Evolutionary conservation across 2,888 invertebrate species (phyloP).

Genomic region (Polymixis flavicincta): DNA sequence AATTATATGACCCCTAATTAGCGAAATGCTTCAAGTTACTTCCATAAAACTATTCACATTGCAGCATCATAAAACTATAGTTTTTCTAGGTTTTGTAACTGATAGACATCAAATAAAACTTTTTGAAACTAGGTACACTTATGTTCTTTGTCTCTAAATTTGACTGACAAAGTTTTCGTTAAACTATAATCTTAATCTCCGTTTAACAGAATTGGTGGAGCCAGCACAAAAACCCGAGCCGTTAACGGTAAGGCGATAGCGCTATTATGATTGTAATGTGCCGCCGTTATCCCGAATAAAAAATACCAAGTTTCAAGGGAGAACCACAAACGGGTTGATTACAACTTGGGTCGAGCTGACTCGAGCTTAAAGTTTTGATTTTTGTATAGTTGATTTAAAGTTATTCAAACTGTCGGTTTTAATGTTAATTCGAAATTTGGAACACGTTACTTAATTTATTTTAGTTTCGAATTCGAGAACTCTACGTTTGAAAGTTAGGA

Average conservation of each 20-base stretch:
- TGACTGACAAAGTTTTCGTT: not conserved
- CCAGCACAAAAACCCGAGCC: conserved; percentile 72
- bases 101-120: not conserved
- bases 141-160: not conserved
- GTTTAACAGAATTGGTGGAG: conserved; percentile 61
- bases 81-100: not conserved
- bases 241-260: conserved; percentile 89
- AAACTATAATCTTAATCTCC: conserved; percentile 39
- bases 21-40: not conserved
- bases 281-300: conserved; percentile 82
- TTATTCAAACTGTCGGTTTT: conserved; percentile 30
- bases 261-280: conserved; percentile 89
- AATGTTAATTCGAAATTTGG: not conserved
- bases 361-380: conserved; percentile 71
- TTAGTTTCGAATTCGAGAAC: not conserved
- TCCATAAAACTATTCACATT: not conserved
- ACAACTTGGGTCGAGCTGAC: conserved; percentile 75
- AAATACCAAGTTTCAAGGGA: conserved; percentile 78
- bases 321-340: conserved; percentile 79
- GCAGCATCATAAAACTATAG: not conserved
- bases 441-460: not conserved
- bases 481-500: not conserved
- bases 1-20: not conserved
- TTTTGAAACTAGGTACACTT: not conserved
- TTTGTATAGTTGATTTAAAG: conserved; percentile 50